Conservation (phyloP, 2,797 vertebrate genomes). For the Coranthus polyacanthus region DNA sequence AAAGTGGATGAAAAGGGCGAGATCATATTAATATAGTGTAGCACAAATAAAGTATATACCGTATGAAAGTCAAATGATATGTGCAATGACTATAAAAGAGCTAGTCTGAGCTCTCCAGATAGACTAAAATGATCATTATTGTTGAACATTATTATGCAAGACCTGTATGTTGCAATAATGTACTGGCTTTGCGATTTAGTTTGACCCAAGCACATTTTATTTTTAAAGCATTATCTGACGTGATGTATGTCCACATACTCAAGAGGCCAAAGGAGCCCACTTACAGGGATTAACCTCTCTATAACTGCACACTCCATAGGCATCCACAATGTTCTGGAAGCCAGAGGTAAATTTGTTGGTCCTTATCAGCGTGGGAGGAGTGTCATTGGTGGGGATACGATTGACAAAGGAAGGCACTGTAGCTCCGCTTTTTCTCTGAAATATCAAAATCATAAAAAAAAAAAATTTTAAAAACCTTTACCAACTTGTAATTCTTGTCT, state of each 20-base stretch:
- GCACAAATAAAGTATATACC: background rate
- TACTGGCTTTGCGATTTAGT: background rate
- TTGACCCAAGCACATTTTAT: background rate
- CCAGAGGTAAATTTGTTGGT: conserved; percentile 98
- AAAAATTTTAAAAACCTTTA: too few species aligned
- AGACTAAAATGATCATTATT: too few species aligned
- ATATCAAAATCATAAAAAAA: conserved; percentile 11
- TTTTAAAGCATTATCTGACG: background rate
- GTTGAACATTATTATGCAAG: too few species aligned
- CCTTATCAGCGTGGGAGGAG: conserved; percentile 93
- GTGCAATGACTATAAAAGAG: too few species aligned
- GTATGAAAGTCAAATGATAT: too few species aligned
- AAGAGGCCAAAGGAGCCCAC: conserved; percentile 21
- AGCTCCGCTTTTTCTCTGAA: conserved; percentile 92
- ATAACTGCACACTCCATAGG: conserved; percentile 94
- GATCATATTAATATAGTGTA: background rate
- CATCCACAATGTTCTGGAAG: conserved; percentile 97
- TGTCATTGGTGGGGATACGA: conserved; percentile 92
- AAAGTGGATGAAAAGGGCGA: background rate
- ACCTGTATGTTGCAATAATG: too few species aligned
- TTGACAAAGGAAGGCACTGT: conserved; percentile 97
- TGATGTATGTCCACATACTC: background rate
- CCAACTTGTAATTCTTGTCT: too few species aligned
- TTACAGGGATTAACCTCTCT: conserved; percentile 97
- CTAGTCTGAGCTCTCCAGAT: too few species aligned